A percentile compares a stretch with the other conserved stretches of the same genome.
These are phyloP conservation scores for Ameiurus melas DNA, from an alignment of 2,113 vertebrate species.

Conservation along the genomic window DNA sequence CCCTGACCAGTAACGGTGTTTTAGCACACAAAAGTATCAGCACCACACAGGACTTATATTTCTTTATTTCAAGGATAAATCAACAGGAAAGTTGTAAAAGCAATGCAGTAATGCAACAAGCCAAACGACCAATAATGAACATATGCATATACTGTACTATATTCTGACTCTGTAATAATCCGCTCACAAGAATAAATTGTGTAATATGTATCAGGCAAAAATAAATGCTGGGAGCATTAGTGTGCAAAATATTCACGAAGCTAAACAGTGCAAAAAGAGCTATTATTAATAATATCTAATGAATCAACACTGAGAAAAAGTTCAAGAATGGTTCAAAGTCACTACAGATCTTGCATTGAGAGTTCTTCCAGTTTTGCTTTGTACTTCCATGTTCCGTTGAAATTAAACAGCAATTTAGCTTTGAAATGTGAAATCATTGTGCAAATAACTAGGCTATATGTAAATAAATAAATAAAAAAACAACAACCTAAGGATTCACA, in stretches of 20 bases:
- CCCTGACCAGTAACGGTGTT: background rate
- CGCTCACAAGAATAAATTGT: slow-evolving; percentile 23
- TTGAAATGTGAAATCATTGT: background rate
- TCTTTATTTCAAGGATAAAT: slow-evolving; percentile 41
- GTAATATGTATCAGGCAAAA: slow-evolving; percentile 37
- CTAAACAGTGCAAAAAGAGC: slow-evolving; percentile 33
- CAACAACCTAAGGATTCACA: background rate
- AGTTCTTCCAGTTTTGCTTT: background rate
- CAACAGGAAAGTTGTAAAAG: slow-evolving; percentile 9
- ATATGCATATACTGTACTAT: background rate
- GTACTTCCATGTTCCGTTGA: background rate
- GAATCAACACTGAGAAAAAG: slow-evolving; percentile 2
- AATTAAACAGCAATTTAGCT: background rate
- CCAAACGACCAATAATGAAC: slow-evolving; percentile 13
- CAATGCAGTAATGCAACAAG: slow-evolving; percentile 19
- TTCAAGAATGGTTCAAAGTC: background rate
- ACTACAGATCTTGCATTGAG: background rate
- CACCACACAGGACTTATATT: slow-evolving; percentile 8
- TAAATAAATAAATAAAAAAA: background rate
- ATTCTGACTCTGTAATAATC: background rate
- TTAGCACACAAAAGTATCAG: slow-evolving; percentile 15
- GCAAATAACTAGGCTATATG: background rate
- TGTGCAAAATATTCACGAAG: slow-evolving; percentile 37
- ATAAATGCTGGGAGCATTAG: slow-evolving; percentile 10
- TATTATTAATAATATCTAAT: slow-evolving; percentile 19